Percentiles rank a stretch among this genome's conserved stretches.
phyloP scores from a whole-genome alignment of 2,888 invertebrate genomes.

The Athrips mouffetella region DNA sequence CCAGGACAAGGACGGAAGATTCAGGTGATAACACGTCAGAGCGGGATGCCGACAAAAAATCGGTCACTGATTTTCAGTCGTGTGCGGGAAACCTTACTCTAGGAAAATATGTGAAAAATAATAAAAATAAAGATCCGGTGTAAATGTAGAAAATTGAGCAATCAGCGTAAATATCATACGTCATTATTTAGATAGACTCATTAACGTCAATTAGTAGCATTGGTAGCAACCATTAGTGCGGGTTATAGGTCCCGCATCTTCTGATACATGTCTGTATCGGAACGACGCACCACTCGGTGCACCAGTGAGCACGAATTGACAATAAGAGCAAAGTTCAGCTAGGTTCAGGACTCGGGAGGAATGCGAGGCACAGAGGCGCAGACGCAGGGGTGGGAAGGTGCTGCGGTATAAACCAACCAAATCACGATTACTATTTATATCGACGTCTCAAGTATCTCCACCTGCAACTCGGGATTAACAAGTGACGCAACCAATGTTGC shows the following conservation, averaged over 20 bases:
- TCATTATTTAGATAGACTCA: background rate
- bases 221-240: constrained; percentile 26
- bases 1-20: no score
- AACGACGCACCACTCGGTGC: constrained; percentile 41
- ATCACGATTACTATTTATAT: constrained; percentile 73
- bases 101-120: no score
- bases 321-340: constrained; percentile 77
- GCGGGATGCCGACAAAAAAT: no score
- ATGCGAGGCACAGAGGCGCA: constrained; percentile 60
- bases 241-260: constrained; percentile 33
- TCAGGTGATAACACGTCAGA: no score
- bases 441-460: constrained; percentile 54
- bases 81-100: no score
- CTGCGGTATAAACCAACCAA: constrained; percentile 57
- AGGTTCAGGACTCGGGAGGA: constrained; percentile 72
- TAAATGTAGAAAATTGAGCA: constrained; percentile 9
- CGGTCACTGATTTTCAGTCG: no score
- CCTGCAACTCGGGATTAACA: constrained; percentile 33
- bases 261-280: constrained; percentile 36
- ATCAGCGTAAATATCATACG: background rate
- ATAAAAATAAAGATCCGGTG: no score
- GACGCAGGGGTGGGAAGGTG: constrained; percentile 56
- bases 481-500: constrained; percentile 34
- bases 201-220: constrained; percentile 5
- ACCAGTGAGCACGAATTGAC: constrained; percentile 72